A percentile compares a stretch with the other conserved stretches of the same genome.
Conservation (phyloP, 1,140 invertebrate genomes). For the Helicoverpa armigera region DNA sequence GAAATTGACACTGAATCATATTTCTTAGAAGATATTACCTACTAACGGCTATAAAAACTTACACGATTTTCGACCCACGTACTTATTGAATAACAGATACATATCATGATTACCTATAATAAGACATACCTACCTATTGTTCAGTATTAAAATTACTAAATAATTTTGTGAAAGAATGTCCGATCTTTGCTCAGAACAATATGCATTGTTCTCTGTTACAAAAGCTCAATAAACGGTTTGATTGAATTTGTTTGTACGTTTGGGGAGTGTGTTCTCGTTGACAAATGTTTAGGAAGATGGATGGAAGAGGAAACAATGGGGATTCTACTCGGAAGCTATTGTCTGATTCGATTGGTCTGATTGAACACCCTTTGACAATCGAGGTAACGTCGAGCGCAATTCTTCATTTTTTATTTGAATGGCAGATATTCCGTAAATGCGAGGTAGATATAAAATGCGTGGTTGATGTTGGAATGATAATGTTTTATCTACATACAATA, state of each 20-base stretch:
- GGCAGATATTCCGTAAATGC: background rate
- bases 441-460: background rate
- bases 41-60: conserved; percentile 23
- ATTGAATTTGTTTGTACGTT: conserved; percentile 55
- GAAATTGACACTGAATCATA: conserved; percentile 6
- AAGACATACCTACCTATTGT: conserved; percentile 70
- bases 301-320: conserved; percentile 58
- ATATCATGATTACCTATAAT: conserved; percentile 61
- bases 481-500: conserved; percentile 6
- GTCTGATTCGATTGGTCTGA: conserved; percentile 47
- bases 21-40: conserved; percentile 16
- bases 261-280: conserved; percentile 59
- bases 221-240: conserved; percentile 65
- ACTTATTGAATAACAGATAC: conserved; percentile 58
- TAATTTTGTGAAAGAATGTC: conserved; percentile 66
- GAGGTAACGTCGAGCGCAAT: conserved; percentile 10
- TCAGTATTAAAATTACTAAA: conserved; percentile 68
- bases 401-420: background rate
- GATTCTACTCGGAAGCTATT: conserved; percentile 50
- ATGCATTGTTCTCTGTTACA: conserved; percentile 77
- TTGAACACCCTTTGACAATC: conserved; percentile 46
- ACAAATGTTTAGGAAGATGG: conserved; percentile 63
- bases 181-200: conserved; percentile 72
- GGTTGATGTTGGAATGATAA: background rate
- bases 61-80: conserved; percentile 23